A percentile compares a stretch with the other conserved stretches of the same genome.
Conservation (phyloP, 2,888 invertebrate species). For the Candidula unifasciata region DNA sequence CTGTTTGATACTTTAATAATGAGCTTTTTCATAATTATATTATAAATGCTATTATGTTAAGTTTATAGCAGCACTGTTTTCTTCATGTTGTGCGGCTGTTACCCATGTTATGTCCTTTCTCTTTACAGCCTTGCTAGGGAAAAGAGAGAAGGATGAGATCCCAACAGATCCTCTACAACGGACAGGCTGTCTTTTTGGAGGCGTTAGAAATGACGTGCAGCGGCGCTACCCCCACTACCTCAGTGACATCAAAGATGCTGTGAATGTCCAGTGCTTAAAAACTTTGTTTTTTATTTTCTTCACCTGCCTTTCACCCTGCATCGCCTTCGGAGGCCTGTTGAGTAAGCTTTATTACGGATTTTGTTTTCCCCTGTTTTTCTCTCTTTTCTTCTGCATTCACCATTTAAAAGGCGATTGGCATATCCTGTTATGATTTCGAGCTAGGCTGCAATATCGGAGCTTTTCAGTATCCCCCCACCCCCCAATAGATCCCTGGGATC, state of each 20-base stretch:
- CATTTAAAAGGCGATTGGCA: no score
- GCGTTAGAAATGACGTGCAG: conserved; percentile 91
- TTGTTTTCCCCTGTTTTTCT: not conserved
- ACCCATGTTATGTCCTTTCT: no score
- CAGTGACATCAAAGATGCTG: conserved; percentile 91
- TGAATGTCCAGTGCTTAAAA: conserved; percentile 92
- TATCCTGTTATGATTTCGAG: no score
- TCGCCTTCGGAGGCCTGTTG: conserved; percentile 96
- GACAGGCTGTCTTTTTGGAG: conserved; percentile 90
- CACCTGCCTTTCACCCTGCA: conserved; percentile 95
- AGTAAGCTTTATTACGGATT: conserved; percentile 79
- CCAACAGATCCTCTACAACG: conserved; percentile 84
- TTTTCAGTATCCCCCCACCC: no score
- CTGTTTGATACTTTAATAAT: no score
- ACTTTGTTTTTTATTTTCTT: conserved; percentile 98
- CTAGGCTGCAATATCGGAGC: no score
- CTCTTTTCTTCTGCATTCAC: no score
- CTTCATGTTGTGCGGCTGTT: no score
- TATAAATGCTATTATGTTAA: no score
- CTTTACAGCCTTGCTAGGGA: conserved; percentile 62
- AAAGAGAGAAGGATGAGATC: conserved; percentile 63
- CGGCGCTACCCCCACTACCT: conserved; percentile 86
- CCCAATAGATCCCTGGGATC: no score
- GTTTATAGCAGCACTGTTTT: no score
- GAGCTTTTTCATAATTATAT: no score